Evolutionary conservation across 1,140 invertebrate genomes (phyloP), one percentile per base, ranked within the genome.

Genomic region (Drosophila lacteicornis): DNA sequence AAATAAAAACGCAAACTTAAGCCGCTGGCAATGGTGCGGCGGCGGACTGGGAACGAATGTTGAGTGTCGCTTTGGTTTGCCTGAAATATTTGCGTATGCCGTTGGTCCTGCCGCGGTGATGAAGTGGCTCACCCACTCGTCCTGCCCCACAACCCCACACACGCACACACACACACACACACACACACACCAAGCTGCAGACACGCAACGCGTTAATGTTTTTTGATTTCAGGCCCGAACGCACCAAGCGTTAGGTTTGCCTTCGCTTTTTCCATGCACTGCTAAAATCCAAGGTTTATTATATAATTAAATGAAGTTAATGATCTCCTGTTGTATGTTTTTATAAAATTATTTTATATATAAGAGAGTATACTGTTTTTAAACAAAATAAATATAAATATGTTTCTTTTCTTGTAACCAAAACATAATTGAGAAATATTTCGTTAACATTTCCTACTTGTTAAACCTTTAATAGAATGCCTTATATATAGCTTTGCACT

Each of bases 1-100:
- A 90, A 90, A 90, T 90, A 90, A 90, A 90, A 90, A 90, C 85
- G 85, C 85, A 90, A 90, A 90, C 85, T 90, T 85, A 85, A 90
- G 85, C 85, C 85, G 82, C 76, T 51, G 61, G 68, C 59, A 56
- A 49, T 49, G 71, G 55, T 15, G 38, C 15, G 43, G 19, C n/a
- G 65, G 43, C 19, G 70, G 82, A 33, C 15, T 74, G 53, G 56
- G 67, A 78, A 80, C 68, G 74, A 87, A 83, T 80, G 84, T 79
- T 59, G 82, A 90, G 82, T 79, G 80, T 87, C 81, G 84, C 77
- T 80, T 66, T 62, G 77, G 80, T 65, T 79, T 79, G 75, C 66
- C 76, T 79, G 79, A 88, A 85, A 81, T 85, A 88, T 88, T 88
- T 88, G 82, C 85, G 90, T 88, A 88, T 75, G 58, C 43, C 50